Conservation (phyloP, 2,113 vertebrate genomes). For the Psittacula cyanocephala region DNA sequence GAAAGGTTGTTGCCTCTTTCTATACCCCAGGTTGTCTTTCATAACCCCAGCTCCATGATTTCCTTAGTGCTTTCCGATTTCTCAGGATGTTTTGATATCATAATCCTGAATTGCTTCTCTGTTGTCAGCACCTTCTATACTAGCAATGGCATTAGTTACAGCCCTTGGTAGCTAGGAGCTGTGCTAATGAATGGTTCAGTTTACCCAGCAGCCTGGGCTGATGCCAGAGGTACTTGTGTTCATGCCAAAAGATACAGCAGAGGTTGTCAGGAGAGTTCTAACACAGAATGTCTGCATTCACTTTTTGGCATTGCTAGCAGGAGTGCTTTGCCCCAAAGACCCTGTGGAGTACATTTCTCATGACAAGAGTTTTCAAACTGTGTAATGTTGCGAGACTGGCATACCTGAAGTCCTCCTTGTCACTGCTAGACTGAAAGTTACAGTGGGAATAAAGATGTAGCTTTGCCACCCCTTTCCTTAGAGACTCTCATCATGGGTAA, state of each 20-base stretch:
- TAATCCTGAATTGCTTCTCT: constrained; percentile 39
- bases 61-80: background rate
- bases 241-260: constrained; percentile 6
- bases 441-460: background rate
- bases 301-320: background rate
- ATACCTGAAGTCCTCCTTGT: background rate
- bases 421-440: background rate
- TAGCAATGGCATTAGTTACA: background rate
- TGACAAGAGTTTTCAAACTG: background rate
- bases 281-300: background rate
- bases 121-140: background rate
- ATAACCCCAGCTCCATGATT: background rate
- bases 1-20: background rate
- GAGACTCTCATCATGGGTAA: background rate
- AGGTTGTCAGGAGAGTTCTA: background rate
- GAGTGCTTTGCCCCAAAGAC: background rate
- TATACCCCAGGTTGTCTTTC: background rate
- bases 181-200: background rate
- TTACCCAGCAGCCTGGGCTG: constrained; percentile 9
- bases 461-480: background rate
- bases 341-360: background rate
- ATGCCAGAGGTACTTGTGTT: background rate
- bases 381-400: background rate
- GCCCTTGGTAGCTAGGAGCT: background rate
- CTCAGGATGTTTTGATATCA: constrained; percentile 34